Evolutionary conservation across 2,797 vertebrate species (phyloP).

Genomic region (Lagocephalus sceleratus): DNA sequence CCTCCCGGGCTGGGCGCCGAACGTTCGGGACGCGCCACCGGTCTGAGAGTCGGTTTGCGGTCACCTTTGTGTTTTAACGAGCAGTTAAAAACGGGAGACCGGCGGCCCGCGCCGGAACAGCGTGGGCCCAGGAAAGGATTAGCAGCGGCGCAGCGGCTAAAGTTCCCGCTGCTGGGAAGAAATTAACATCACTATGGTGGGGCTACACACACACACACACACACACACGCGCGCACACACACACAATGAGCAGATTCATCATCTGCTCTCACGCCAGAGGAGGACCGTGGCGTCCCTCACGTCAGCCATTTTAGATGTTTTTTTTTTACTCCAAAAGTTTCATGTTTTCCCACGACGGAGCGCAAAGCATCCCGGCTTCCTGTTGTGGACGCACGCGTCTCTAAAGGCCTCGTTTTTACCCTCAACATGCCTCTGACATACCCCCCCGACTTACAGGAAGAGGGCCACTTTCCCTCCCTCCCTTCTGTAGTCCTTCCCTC

Average conservation of each 20-base stretch:
- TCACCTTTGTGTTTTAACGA: too few relatives aligned
- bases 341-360: too few relatives aligned
- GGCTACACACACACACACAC: constrained; percentile 16
- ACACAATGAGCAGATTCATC: neutral
- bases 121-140: neutral
- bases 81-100: too few relatives aligned
- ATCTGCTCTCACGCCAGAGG: constrained; percentile 14
- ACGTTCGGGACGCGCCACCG: too few relatives aligned
- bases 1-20: too few relatives aligned
- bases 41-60: too few relatives aligned
- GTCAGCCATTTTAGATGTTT: neutral
- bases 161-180: constrained; percentile 15
- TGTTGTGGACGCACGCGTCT: neutral
- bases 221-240: neutral
- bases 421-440: constrained; percentile 47
- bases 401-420: constrained; percentile 27
- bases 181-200: constrained; percentile 6
- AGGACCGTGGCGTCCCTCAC: neutral
- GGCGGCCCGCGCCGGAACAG: too few relatives aligned
- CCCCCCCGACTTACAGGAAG: constrained; percentile 17
- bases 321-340: neutral
- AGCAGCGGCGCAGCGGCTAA: neutral
- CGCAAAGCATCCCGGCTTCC: too few relatives aligned
- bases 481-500: constrained; percentile 38
- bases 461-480: neutral